phyloP scores from a whole-genome alignment of 2,888 invertebrate genomes.

The Anodontia alba region DNA sequence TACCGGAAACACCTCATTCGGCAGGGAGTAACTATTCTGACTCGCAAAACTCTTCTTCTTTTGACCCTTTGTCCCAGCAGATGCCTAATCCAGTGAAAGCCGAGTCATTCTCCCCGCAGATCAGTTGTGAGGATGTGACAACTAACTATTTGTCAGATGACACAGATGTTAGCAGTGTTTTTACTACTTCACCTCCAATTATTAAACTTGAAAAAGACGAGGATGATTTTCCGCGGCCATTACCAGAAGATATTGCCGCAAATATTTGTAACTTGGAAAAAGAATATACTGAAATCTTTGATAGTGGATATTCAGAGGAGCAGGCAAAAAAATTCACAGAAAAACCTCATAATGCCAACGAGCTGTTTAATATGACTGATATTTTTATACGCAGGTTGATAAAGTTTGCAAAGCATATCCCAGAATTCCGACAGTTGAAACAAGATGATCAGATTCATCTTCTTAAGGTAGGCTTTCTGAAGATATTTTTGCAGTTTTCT shows the following conservation, averaged over 20 bases:
- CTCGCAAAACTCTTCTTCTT: slow-evolving; percentile 1
- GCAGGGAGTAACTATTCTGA: background rate
- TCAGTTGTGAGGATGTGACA: slow-evolving; percentile 47
- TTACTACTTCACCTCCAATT: slow-evolving; percentile 19
- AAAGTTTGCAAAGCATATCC: slow-evolving; percentile 87
- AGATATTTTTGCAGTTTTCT: too few species aligned
- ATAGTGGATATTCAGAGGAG: slow-evolving; percentile 72
- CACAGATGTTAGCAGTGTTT: slow-evolving; percentile 47
- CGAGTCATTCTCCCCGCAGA: slow-evolving; percentile 21
- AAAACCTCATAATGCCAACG: slow-evolving; percentile 74
- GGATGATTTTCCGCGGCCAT: slow-evolving; percentile 49
- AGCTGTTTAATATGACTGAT: slow-evolving; percentile 81
- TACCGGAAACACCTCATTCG: background rate
- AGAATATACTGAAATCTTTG: slow-evolving; percentile 69
- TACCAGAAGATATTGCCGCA: slow-evolving; percentile 55
- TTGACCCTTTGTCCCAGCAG: background rate
- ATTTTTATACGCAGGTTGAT: slow-evolving; percentile 89
- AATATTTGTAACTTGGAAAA: slow-evolving; percentile 61
- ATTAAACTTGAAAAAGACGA: slow-evolving; percentile 45
- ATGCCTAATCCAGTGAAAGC: background rate
- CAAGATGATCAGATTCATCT: slow-evolving; percentile 96
- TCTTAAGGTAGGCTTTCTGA: slow-evolving; percentile 87
- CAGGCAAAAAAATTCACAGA: slow-evolving; percentile 69
- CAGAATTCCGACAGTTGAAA: slow-evolving; percentile 95
- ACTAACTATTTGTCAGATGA: slow-evolving; percentile 57